Percentiles rank a stretch among this genome's conserved stretches.
Evolutionary conservation across 2,113 vertebrate genomes (phyloP).

Genomic region (Xiphorhynchus elegans): DNA sequence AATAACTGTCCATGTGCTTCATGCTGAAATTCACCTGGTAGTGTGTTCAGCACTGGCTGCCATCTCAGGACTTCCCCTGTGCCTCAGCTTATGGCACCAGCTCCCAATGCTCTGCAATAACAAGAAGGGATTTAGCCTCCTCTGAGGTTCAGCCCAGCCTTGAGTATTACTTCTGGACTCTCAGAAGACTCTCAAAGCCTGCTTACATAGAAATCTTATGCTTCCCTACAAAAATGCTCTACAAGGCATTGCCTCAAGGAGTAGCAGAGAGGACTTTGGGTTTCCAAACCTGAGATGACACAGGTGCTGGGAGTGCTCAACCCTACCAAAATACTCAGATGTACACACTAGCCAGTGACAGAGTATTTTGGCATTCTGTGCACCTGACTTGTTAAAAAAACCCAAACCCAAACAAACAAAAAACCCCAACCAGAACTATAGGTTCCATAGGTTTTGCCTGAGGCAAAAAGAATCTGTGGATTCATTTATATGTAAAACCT

Average conservation of each 20-base stretch:
- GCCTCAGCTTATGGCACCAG: neutral
- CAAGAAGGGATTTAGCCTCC: neutral
- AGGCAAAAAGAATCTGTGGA: neutral
- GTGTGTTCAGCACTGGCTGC: neutral
- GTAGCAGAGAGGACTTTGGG: neutral
- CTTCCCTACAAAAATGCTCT: neutral
- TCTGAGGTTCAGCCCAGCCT: neutral
- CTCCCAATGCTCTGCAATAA: neutral
- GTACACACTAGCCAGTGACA: neutral
- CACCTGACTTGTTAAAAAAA: neutral
- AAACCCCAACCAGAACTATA: neutral
- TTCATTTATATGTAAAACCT: neutral
- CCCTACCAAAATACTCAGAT: neutral
- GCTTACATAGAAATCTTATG: neutral
- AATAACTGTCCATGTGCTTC: neutral
- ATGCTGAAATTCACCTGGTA: neutral
- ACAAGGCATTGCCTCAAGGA: neutral
- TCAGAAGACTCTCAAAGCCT: neutral
- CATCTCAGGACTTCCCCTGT: neutral
- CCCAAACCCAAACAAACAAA: neutral
- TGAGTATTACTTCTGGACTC: neutral
- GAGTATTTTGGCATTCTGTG: neutral
- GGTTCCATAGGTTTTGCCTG: no score
- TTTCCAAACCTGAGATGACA: neutral
- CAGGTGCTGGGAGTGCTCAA: neutral